phyloP scores from a whole-genome alignment of 2,888 invertebrate genomes.

The Hirtodrosophila histrioides region DNA sequence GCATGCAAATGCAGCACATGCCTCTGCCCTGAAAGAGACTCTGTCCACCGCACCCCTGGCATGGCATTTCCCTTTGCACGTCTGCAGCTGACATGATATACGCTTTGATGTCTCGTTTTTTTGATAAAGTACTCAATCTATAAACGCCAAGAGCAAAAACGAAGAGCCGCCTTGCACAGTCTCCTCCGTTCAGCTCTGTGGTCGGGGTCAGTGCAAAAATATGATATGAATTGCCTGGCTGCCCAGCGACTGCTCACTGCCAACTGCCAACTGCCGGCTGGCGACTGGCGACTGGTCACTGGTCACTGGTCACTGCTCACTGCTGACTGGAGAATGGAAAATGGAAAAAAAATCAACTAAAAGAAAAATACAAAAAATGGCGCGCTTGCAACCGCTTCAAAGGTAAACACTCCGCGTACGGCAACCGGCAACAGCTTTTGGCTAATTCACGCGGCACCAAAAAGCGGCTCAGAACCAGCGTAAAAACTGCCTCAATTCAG shows the following conservation, averaged over 20 bases:
- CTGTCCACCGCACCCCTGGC: not conserved
- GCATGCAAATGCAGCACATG: constrained; percentile 48
- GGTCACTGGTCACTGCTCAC: constrained; percentile 25
- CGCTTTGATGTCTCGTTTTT: constrained; percentile 78
- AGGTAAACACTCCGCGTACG: constrained; percentile 68
- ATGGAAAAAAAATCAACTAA: constrained; percentile 17
- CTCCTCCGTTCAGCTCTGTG: not conserved
- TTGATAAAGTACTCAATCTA: constrained; percentile 80
- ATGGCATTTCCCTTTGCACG: constrained; percentile 29
- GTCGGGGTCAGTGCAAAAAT: constrained; percentile 68
- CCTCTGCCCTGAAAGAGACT: not conserved
- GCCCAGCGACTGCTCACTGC: constrained; percentile 37
- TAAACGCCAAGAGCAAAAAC: constrained; percentile 74
- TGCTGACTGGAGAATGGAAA: constrained; percentile 34
- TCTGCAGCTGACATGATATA: constrained; percentile 75
- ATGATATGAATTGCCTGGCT: constrained; percentile 70
- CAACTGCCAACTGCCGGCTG: constrained; percentile 28
- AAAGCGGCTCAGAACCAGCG: constrained; percentile 29
- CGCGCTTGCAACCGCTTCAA: constrained; percentile 67
- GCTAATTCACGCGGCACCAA: constrained; percentile 70
- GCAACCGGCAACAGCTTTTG: constrained; percentile 66
- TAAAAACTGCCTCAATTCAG: not conserved
- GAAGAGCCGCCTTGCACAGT: constrained; percentile 52
- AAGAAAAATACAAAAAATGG: constrained; percentile 62
- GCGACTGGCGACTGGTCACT: constrained; percentile 21